Percentiles rank a stretch among this genome's conserved stretches.
Evolutionary conservation across 2,888 invertebrate genomes (phyloP).

Genomic region (Apamea epomidion): DNA sequence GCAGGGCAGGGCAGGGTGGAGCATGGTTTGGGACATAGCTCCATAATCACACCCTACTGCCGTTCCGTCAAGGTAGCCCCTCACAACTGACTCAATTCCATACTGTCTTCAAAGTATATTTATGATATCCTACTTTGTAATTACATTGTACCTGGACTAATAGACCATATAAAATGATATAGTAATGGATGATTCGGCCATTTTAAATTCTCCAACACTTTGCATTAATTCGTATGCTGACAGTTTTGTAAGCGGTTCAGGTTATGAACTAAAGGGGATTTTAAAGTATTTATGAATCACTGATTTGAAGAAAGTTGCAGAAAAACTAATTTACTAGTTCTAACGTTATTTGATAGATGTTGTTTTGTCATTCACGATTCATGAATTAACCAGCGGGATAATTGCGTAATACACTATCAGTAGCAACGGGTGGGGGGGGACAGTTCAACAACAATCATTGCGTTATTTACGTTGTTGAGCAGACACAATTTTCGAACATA

Average conservation of each 20-base stretch:
- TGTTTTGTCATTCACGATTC: background rate
- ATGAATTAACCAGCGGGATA: background rate
- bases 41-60: too few species aligned
- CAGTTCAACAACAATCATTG: too few species aligned
- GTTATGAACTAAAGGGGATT: conserved; percentile 14
- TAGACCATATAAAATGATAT: conserved; percentile 57
- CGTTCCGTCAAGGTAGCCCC: too few species aligned
- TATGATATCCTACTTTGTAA: conserved; percentile 7
- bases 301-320: background rate
- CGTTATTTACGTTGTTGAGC: too few species aligned
- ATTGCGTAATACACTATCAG: too few species aligned
- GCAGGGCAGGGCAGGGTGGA: too few species aligned
- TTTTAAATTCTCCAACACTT: conserved; percentile 70
- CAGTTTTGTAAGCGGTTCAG: conserved; percentile 56
- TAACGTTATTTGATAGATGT: background rate
- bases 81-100: too few species aligned
- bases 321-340: background rate
- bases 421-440: too few species aligned
- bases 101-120: background rate
- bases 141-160: conserved; percentile 25
- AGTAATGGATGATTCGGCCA: conserved; percentile 63
- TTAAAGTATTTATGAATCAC: background rate
- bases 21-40: too few species aligned
- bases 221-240: conserved; percentile 70
- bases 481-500: too few species aligned